A percentile compares a stretch with the other conserved stretches of the same genome.
Evolutionary conservation across 1,140 invertebrate species (phyloP).

Genomic region (Cardiocondyla obscurior): DNA sequence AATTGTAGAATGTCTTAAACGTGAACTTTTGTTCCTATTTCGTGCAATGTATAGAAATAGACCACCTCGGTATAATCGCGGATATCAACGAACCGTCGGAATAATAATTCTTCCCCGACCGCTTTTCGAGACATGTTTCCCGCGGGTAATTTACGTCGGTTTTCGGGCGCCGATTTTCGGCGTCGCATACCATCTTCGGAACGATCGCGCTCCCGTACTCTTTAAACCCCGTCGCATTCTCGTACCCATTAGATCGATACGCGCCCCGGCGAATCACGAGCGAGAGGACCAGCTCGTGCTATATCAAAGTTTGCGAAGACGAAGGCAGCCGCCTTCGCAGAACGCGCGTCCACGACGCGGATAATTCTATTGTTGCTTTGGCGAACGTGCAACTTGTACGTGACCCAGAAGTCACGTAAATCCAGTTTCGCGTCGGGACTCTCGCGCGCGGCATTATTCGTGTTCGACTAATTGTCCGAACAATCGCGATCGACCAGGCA

Average conservation of each 20-base stretch:
- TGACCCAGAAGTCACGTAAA: slow-evolving; percentile 59
- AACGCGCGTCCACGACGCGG: slow-evolving; percentile 28
- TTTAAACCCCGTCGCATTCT: background rate
- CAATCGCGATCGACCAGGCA: slow-evolving; percentile 19
- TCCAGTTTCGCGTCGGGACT: slow-evolving; percentile 27
- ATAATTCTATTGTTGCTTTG: slow-evolving; percentile 58
- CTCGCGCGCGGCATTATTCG: slow-evolving; percentile 11
- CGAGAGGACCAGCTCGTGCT: slow-evolving; percentile 6
- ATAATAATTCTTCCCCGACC: slow-evolving; percentile 35
- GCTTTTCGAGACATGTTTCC: background rate
- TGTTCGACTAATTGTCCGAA: slow-evolving; percentile 47
- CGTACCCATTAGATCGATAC: slow-evolving; percentile 28
- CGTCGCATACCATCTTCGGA: background rate
- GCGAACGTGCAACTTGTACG: slow-evolving; percentile 56
- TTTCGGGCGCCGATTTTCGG: slow-evolving; percentile 16
- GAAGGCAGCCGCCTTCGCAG: background rate
- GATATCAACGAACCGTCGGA: slow-evolving; percentile 18
- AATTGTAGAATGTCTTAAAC: slow-evolving; percentile 13
- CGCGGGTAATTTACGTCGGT: slow-evolving; percentile 24
- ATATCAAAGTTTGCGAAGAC: slow-evolving; percentile 18
- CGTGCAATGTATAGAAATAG: background rate
- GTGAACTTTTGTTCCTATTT: background rate
- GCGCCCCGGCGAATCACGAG: slow-evolving; percentile 7
- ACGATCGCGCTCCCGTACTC: background rate
- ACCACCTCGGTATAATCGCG: background rate